A percentile compares a stretch with the other conserved stretches of the same genome.
phyloP scores from a whole-genome alignment of 1,140 invertebrate genomes.

The Gerris buenoi region DNA sequence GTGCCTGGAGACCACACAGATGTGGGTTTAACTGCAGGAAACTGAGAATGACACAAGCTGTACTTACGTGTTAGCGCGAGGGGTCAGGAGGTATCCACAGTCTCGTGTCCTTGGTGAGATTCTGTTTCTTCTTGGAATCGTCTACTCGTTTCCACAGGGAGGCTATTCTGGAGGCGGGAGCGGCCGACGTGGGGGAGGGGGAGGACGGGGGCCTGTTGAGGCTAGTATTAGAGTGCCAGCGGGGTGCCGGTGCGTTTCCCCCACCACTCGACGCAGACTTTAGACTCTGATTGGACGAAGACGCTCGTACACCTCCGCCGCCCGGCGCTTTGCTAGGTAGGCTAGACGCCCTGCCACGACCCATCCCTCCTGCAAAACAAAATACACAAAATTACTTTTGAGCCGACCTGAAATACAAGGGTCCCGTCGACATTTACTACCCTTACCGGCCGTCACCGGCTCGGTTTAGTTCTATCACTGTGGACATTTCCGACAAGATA shows the following conservation, averaged over 20 bases:
- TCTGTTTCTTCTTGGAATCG: constrained; percentile 46
- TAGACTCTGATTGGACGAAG: constrained; percentile 34
- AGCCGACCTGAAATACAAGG: too few relatives aligned
- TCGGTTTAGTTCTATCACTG: too few relatives aligned
- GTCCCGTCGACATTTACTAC: too few relatives aligned
- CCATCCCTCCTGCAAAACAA: constrained; percentile 2
- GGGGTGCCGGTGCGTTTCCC: constrained; percentile 28
- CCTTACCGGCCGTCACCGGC: too few relatives aligned
- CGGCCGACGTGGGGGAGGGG: constrained; percentile 22
- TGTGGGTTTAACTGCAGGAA: too few relatives aligned
- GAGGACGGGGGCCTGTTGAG: constrained; percentile 31
- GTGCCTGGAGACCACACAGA: too few relatives aligned
- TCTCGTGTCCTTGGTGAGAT: constrained; percentile 40
- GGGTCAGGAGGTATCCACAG: constrained; percentile 41
- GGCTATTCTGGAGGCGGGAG: constrained; percentile 60
- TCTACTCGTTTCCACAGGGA: constrained; percentile 76
- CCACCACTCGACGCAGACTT: constrained; percentile 35
- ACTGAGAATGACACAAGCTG: too few relatives aligned
- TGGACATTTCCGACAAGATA: too few relatives aligned
- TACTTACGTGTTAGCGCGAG: neutral
- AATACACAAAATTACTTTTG: too few relatives aligned
- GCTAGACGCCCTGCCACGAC: constrained; percentile 18
- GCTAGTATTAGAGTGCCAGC: constrained; percentile 39
- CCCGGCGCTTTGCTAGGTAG: constrained; percentile 16
- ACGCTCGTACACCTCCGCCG: constrained; percentile 18